Base-by-base conservation (phyloP, 2,888 invertebrate genomes). In the Drosophila mettleri region DNA sequence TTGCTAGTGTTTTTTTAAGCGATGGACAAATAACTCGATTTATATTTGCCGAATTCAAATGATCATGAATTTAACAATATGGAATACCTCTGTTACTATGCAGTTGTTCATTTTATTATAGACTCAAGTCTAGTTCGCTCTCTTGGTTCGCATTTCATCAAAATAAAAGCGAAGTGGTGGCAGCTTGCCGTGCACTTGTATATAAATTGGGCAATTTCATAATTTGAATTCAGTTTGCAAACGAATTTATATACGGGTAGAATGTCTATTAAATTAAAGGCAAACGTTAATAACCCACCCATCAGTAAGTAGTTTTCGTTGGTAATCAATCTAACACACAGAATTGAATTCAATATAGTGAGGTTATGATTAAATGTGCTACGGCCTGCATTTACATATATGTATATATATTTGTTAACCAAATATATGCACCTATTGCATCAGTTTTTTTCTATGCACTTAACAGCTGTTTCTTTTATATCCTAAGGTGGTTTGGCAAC, bases 401-500 rank as follows among this genome's bases (percentile, higher is more conserved):
- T 41, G 14, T 66, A 67, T n/a, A n/a, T n/a, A n/a, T 80, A 78
- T 76, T 60, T 72, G 64, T 68, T 49, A 62, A 49, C 63, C 64
- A 59, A 59, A 71, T 83, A 51, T 73, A 54, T 78, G 2, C 18
- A 43, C 46, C 27, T 63, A 68, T 89, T 89, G 80, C 89, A 82
- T 90, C 87, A 90, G 80, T 46, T 54, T 68, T 16, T 10, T 43
- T 64, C 58, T 49, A 54, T 63, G 33, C 62, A 12, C 14, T 16
- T 36, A 63, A 39, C 12, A 51, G n/a, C 18, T 22, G 4, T 22
- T 2, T 12, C 14, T 6, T 7, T 2, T 0, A 45, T 16, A 6
- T 18, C 0, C 7, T 24, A 91, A 96, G 96, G 95, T 91, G 96
- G 95, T 77, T 90, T 95, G 79, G 93, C 96, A 55, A 94, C 94